Evolutionary conservation across 2,797 vertebrate genomes (phyloP), one percentile per base, ranked within the genome.

Genomic region (Siniperca scherzeri): DNA sequence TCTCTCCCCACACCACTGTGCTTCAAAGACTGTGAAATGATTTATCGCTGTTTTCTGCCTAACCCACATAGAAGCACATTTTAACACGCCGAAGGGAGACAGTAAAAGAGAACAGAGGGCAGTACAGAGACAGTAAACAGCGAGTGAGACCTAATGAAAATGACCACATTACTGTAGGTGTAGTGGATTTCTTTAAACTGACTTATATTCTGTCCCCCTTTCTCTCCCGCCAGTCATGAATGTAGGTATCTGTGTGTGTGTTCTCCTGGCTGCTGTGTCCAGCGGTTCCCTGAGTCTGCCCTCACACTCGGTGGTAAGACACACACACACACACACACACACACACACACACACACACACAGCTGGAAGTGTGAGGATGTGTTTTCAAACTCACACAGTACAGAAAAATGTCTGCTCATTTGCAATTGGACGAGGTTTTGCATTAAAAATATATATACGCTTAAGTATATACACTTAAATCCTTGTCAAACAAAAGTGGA

Each of bases 181-280:
- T 3, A 4, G 36, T 46, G 36, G 30, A 55, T 82, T 82, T 72
- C 7, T 44, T 77, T 46, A 62, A 27, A 80, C 56, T 56, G 27
- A 17, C 1, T 50, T 3, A n/a, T 72, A 4, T 69, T 48, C 14
- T 75, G 2, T 36, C 19, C 1, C 27, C 42, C 11, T 30, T 14
- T 44, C 5, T 12, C 40, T 77, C 10, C 36, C n/a, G 38, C 0
- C 82, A 95, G 94, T 64, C 91, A 95, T 95, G 94, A 93, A 93
- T 89, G 82, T 88, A 74, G 87, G 92, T 3, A 90, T 95, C 81
- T 93, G 80, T 72, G 87, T 92, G 91, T 94, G 93, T 74, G 89
- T 95, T 53, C 85, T 95, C 75, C 83, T 95, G 86, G 93, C 93
- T 87, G 92, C 90, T 56, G 52, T 94, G 75, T 91, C 91, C 86